These are phyloP conservation scores for Aepyceros melampus DNA, from an alignment of 2,113 vertebrate species.

Conservation along the genomic window DNA sequence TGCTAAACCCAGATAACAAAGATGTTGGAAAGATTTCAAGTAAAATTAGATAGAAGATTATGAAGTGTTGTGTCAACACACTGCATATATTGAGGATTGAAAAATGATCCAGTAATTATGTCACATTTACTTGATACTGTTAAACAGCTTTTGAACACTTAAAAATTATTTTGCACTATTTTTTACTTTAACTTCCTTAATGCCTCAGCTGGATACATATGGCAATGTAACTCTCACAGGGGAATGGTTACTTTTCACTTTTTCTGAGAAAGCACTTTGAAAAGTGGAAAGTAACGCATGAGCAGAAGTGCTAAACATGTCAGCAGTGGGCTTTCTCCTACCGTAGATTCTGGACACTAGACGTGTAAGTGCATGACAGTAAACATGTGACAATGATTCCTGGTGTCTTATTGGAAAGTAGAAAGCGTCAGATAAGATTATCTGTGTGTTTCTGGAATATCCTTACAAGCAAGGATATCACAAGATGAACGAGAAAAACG, in stretches of 20 bases:
- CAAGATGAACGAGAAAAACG: neutral
- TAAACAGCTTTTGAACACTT: neutral
- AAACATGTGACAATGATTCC: neutral
- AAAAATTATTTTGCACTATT: neutral
- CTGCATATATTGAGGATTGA: neutral
- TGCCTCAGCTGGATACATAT: neutral
- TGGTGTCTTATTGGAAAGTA: neutral
- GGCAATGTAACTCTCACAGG: neutral
- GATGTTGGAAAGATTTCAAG: slow-evolving; percentile 9
- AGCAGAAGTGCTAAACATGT: neutral
- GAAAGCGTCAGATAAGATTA: neutral
- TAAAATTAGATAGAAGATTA: neutral
- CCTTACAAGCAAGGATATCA: neutral
- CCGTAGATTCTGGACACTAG: neutral
- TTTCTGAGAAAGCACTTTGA: neutral
- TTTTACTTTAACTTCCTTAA: neutral
- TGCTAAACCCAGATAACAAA: neutral
- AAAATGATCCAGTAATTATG: neutral
- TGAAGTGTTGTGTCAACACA: neutral
- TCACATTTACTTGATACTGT: neutral
- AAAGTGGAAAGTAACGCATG: neutral
- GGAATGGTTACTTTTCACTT: neutral
- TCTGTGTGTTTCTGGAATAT: neutral
- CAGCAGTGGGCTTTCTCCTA: neutral
- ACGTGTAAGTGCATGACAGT: neutral